Evolutionary conservation across 2,113 vertebrate species (phyloP).

Genomic region (Gambusia holbrooki): DNA sequence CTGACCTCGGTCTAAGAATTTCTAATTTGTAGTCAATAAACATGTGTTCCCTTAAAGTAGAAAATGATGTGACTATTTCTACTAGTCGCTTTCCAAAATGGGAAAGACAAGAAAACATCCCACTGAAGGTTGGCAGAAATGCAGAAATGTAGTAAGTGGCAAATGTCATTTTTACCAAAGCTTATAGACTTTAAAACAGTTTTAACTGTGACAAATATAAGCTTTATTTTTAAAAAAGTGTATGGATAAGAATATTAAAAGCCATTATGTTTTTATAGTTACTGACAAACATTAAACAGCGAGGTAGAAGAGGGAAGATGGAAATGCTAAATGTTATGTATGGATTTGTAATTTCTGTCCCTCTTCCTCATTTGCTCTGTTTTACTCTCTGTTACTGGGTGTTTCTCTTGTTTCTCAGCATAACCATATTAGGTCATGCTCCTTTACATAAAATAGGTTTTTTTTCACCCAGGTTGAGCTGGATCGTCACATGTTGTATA

Average conservation of each 20-base stretch:
- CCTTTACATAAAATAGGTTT: constrained; percentile 39
- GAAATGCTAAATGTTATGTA: too few relatives aligned
- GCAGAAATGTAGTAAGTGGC: too few relatives aligned
- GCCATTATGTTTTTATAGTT: too few relatives aligned
- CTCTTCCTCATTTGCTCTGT: too few relatives aligned
- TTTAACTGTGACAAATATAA: too few relatives aligned
- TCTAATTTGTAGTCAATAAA: background rate
- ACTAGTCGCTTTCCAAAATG: background rate
- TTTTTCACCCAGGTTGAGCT: constrained; percentile 24
- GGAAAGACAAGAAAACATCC: background rate
- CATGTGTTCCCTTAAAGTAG: background rate
- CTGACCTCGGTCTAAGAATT: background rate
- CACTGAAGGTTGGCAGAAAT: background rate
- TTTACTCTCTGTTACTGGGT: too few relatives aligned
- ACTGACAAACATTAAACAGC: too few relatives aligned
- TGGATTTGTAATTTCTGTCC: too few relatives aligned
- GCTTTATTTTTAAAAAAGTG: too few relatives aligned
- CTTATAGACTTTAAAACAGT: background rate
- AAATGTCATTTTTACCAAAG: too few relatives aligned
- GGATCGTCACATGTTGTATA: constrained; percentile 22
- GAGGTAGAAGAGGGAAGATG: too few relatives aligned
- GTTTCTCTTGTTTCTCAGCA: constrained; percentile 12
- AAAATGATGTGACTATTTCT: background rate
- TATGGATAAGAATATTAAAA: too few relatives aligned
- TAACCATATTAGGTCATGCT: constrained; percentile 36